Evolutionary conservation across 2,113 vertebrate genomes (phyloP), one percentile per base, ranked within the genome.

Genomic region (Poeciliopsis turrubarensis): DNA sequence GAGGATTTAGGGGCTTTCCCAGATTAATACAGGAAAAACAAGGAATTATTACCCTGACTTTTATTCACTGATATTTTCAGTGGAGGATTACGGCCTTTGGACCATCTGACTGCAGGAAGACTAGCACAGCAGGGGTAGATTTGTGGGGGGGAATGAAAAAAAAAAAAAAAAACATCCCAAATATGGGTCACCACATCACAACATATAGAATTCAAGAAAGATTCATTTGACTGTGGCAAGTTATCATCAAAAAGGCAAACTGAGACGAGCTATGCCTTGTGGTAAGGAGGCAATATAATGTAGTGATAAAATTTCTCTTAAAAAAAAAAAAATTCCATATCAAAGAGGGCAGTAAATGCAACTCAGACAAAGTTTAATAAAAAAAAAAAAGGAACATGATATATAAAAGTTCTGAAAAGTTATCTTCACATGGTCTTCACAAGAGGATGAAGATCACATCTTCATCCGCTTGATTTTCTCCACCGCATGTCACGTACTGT

Each of bases 1-100:
- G 65, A 39, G 64, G 89, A 85, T 27, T 90, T 88, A 81, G 5
- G 41, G 82, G 86, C 82, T 88, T 89, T 91, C 2, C 69, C 79
- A 91, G 91, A 92, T 90, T 91, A 89, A 88, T 85, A 68, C 61
- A 79, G 78, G 76, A 83, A 88, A 92, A 90, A 90, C 89, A 92
- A 84, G 80, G 83, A 87, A 70, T 92, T 89, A 86, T 91, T 89
- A 88, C 86, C 31, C 27, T 32, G 75, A 83, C 81, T 86, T 88
- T 90, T 91, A 79, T 86, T 83, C 54, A 4, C 62, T 77, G 81
- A 87, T 86, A 90, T 78, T 79, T 63, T 82, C 69, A 89, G 76
- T 74, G 77, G 75, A 85, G 89, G 92, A 91, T 91, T 92, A 93
- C 77, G 76, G 84, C 84, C 62, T 82, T 89, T 78, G 71, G 72